phyloP scores from a whole-genome alignment of 2,113 vertebrate species.

The Neodontobutis hainanensis region DNA sequence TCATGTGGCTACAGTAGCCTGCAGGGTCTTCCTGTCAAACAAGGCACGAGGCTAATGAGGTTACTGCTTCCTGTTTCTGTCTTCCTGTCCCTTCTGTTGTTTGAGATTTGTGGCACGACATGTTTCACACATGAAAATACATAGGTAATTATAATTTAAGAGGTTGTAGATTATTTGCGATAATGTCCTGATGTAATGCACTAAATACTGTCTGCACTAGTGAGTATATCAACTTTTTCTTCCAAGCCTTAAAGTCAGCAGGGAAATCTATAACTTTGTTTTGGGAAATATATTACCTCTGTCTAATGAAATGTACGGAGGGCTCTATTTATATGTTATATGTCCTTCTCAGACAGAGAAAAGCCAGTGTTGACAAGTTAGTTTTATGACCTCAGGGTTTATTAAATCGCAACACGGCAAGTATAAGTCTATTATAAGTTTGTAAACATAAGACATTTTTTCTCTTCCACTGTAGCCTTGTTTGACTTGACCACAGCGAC shows the following conservation, averaged over 20 bases:
- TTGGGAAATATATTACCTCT: slow-evolving; percentile 14
- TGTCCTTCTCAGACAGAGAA: slow-evolving; percentile 3
- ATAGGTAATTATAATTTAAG: background rate
- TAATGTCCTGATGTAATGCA: background rate
- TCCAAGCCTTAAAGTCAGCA: background rate
- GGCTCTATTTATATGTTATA: slow-evolving; percentile 3
- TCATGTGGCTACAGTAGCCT: slow-evolving; percentile 40
- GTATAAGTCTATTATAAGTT: background rate
- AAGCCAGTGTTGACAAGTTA: background rate
- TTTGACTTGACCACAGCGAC: background rate
- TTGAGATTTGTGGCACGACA: slow-evolving; percentile 17
- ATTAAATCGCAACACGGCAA: slow-evolving; percentile 7
- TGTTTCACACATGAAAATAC: slow-evolving; percentile 20
- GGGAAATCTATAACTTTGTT: background rate
- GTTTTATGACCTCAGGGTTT: background rate
- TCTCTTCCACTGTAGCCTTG: background rate
- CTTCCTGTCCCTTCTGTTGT: slow-evolving; percentile 56
- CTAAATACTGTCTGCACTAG: background rate
- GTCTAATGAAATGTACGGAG: background rate
- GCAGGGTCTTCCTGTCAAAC: slow-evolving; percentile 71
- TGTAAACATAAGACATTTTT: slow-evolving; percentile 5
- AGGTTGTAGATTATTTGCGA: background rate
- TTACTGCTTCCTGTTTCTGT: slow-evolving; percentile 68
- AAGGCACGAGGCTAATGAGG: slow-evolving; percentile 65
- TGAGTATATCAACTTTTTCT: slow-evolving; percentile 6